Conservation (phyloP, 1,140 invertebrate species). For the Pogonognathellus flavescens region DNA sequence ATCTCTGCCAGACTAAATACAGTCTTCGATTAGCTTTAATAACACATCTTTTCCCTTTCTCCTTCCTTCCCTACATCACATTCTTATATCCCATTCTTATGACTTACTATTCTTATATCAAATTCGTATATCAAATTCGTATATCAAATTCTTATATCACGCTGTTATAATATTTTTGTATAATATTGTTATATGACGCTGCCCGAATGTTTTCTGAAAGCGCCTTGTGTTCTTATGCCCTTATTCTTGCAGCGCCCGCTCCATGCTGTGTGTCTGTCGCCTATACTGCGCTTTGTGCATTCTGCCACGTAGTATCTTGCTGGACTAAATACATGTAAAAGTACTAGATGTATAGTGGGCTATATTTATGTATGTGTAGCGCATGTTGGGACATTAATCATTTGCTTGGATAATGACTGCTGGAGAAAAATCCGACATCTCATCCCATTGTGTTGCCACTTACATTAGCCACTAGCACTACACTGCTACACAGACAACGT, state of each 20-base stretch:
- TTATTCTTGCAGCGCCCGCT: no score
- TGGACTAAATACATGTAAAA: not conserved
- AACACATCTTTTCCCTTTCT: not conserved
- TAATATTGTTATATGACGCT: not conserved
- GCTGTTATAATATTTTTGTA: not conserved
- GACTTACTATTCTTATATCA: not conserved
- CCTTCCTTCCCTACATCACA: not conserved
- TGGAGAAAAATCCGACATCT: constrained; percentile 52
- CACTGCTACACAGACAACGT: no score
- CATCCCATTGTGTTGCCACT: constrained; percentile 54
- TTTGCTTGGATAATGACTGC: constrained; percentile 41
- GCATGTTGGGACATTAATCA: constrained; percentile 48
- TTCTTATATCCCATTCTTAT: not conserved
- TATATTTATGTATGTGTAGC: not conserved
- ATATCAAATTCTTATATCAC: not conserved
- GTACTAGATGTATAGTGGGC: not conserved
- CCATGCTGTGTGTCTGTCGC: no score
- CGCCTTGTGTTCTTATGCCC: constrained; percentile 7
- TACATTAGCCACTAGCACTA: constrained; percentile 10
- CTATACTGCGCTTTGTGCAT: no score
- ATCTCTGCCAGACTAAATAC: no score
- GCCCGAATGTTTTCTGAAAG: not conserved
- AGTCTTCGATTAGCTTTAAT: no score
- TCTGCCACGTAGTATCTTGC: no score
- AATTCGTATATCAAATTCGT: not conserved